Percentiles rank a stretch among this genome's conserved stretches.
Evolutionary conservation across 2,888 invertebrate species (phyloP).

Genomic region (Callinectes sapidus): DNA sequence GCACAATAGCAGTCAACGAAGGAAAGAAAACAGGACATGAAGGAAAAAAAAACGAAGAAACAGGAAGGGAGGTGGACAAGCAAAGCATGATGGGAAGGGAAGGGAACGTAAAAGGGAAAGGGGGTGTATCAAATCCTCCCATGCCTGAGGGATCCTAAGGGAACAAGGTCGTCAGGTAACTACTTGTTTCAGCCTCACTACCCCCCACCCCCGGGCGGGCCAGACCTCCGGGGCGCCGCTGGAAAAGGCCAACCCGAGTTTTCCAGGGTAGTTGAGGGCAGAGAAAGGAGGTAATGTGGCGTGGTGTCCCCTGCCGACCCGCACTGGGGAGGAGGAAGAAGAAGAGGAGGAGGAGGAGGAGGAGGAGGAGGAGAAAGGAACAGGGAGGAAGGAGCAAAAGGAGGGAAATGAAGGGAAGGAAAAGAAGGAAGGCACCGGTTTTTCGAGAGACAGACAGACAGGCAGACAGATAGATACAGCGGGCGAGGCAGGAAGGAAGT

Average conservation of each 20-base stretch:
- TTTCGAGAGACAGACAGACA: neutral
- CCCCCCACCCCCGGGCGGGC: neutral
- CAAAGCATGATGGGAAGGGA: neutral
- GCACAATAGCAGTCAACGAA: neutral
- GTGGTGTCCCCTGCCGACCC: slow-evolving; percentile 53
- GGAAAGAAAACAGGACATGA: slow-evolving; percentile 16
- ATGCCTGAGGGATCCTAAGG: neutral
- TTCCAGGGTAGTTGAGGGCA: slow-evolving; percentile 64
- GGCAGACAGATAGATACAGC: neutral
- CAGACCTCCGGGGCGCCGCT: slow-evolving; percentile 55
- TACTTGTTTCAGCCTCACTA: slow-evolving; percentile 2
- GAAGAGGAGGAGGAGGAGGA: neutral
- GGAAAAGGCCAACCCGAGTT: slow-evolving; percentile 65
- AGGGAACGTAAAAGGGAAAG: neutral
- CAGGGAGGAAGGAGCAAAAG: neutral
- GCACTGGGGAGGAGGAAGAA: neutral
- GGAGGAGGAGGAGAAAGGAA: neutral
- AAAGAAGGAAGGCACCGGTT: neutral
- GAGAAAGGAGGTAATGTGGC: slow-evolving; percentile 64
- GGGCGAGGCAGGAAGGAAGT: neutral
- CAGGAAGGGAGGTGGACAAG: neutral
- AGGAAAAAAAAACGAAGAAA: neutral
- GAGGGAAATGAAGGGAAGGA: neutral
- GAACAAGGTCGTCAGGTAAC: slow-evolving; percentile 23
- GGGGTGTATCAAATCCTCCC: neutral